A percentile compares a stretch with the other conserved stretches of the same genome.
phyloP scores from a whole-genome alignment of 2,797 vertebrate species.

The Pantherophis vulpinus region DNA sequence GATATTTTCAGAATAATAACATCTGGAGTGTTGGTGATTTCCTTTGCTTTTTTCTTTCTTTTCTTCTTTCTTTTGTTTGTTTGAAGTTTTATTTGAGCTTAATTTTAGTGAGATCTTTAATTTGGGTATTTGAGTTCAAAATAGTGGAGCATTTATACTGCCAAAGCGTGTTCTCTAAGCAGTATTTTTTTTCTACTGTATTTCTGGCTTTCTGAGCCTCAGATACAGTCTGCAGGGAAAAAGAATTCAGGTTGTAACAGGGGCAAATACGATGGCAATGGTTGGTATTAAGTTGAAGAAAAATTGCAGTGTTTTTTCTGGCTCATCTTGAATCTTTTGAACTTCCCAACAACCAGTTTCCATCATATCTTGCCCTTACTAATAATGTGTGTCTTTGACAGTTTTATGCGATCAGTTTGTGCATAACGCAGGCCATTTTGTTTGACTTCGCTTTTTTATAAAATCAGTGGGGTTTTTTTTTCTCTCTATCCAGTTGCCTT shows the following conservation, averaged over 20 bases:
- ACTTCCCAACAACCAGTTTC: conserved; percentile 25
- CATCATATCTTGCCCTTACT: conserved; percentile 14
- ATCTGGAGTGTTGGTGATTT: neutral
- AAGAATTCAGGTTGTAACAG: conserved; percentile 57
- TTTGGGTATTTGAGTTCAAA: conserved; percentile 60
- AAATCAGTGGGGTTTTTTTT: conserved; percentile 55
- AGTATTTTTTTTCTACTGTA: conserved; percentile 62
- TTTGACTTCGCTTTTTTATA: conserved; percentile 46
- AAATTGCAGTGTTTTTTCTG: conserved; percentile 27
- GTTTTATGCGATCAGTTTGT: conserved; percentile 34
- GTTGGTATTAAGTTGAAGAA: conserved; percentile 50
- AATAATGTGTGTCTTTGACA: conserved; percentile 16
- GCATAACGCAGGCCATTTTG: conserved; percentile 29
- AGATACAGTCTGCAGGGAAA: conserved; percentile 56
- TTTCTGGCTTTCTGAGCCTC: conserved; percentile 33
- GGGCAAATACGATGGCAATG: conserved; percentile 54
- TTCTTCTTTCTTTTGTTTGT: neutral
- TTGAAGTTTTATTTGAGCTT: conserved; percentile 16
- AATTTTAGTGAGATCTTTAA: conserved; percentile 44
- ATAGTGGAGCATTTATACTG: conserved; percentile 59
- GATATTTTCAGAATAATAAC: neutral
- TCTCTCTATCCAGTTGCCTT: conserved; percentile 74
- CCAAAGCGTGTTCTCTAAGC: conserved; percentile 61
- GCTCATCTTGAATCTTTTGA: conserved; percentile 50
- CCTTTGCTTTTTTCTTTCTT: neutral